Evolutionary conservation across 2,113 vertebrate genomes (phyloP), one percentile per base, ranked within the genome.

Genomic region (Limanda limanda): DNA sequence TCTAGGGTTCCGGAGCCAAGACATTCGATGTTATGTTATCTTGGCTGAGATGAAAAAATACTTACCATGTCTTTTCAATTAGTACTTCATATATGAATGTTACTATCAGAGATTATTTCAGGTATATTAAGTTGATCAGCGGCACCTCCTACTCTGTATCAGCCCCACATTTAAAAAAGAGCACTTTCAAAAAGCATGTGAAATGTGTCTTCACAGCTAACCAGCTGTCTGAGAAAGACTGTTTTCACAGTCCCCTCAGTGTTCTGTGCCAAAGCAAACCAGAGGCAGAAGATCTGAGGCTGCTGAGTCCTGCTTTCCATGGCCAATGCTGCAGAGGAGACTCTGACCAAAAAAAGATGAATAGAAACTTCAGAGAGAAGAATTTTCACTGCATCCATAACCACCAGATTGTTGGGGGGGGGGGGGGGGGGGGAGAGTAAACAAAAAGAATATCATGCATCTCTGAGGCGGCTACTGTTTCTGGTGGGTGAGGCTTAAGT

Each of bases 231-330:
- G n/a, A 65, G 60, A 65, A 58, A 59, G 5, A 45, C 40, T 18
- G 54, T 1, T 48, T 52, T 65, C 24, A 10, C 40, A 67, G n/a
- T 37, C 2, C 1, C 10, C 24, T 60, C 55, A 48, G 51, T 0
- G 17, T 47, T 77, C 60, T 68, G 15, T 42, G 56, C 56, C 74
- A 68, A 71, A 71, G n/a, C 3, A 76, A 76, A 61, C 11, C 24
- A 52, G 23, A 82, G 71, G 52, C 18, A 21, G 27, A 55, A n/a
- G 23, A 71, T 80, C 40, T 74, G 31, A 63, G 12, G 12, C 37
- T 7, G 25, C 17, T 59, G 24, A 37, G 65, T 63, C 31, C 52
- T 52, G 71, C 20, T 58, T 21, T 58, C 9, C 51, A 40, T 58
- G 13, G 65, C 63, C 48, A 13, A 18, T 56, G 48, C 62, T 60